Conservation (phyloP, 2,113 vertebrate species). For the Pantherophis guttatus region DNA sequence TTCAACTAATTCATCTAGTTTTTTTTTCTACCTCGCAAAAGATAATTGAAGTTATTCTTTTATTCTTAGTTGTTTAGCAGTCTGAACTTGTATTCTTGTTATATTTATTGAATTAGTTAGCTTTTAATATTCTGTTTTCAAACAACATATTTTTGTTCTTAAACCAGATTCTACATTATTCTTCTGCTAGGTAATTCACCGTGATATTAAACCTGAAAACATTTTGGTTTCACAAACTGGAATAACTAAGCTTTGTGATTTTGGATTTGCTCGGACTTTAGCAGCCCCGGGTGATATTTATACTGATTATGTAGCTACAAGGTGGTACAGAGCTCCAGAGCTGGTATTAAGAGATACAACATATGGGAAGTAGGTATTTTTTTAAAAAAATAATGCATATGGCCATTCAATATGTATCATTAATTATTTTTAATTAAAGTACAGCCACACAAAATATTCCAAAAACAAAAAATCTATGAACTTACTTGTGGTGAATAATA, state of each 20-base stretch:
- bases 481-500: background rate
- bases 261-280: conserved; percentile 64
- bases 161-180: conserved; percentile 12
- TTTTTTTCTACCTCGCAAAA: background rate
- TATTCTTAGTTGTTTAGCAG: background rate
- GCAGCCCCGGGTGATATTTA: conserved; percentile 61
- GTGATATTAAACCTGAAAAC: conserved; percentile 67
- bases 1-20: background rate
- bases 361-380: conserved; percentile 56
- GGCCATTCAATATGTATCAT: background rate
- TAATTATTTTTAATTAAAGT: background rate
- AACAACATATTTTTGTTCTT: conserved; percentile 38
- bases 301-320: conserved; percentile 62
- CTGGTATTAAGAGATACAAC: conserved; percentile 59
- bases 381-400: background rate
- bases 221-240: conserved; percentile 62
- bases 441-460: background rate
- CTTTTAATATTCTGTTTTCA: background rate
- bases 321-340: conserved; percentile 62
- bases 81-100: conserved; percentile 19
- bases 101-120: conserved; percentile 13
- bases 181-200: conserved; percentile 50
- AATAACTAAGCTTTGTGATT: conserved; percentile 68
- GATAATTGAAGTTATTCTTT: background rate
- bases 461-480: background rate